Evolutionary conservation across 2,888 invertebrate species (phyloP), one percentile per base, ranked within the genome.

Genomic region (Ennomos quercinarius): DNA sequence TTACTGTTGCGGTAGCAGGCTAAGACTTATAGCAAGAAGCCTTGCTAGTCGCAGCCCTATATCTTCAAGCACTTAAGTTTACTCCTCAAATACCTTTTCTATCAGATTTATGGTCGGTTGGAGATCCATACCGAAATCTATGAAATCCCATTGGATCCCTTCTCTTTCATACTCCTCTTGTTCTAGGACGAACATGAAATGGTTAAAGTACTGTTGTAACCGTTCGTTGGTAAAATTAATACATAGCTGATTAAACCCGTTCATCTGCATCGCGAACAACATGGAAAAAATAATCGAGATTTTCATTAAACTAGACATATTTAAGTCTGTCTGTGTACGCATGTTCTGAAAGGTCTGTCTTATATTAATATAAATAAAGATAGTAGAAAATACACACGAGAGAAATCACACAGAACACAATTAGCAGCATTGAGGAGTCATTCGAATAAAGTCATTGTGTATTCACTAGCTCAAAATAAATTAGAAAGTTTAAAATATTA

Each of bases 181-280:
- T 93, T 98, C 98, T 91, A 98, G 94, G 76, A 98, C 96, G 93
- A 98, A 98, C 98, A 98, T 98, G 94, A 97, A 96, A 89, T 98
- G 98, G 93, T 98, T 98, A 95, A 98, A 98, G 94, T 97, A 98
- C 87, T 98, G 98, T 93, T 98, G 98, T 77, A 98, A 95, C 91
- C 97, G 97, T 94, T 98, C 98, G 91, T 98, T 98, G 82, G 97
- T 97, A 94, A 97, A 98, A 94, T 98, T 98, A 95, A 98, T 97
- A 94, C 98, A 98, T 85, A 98, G 95, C 93, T 98, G 98, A 93
- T 98, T 98, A 94, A 98, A 98, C 85, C 97, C 96, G 94, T 98
- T 98, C 94, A 94, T 96, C 98, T 98, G 95, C 77, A 74, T 72
- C 78, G 79, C 76, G 76, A 76, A 68, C 78, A 81, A 80, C 79